Percentiles rank a stretch among this genome's conserved stretches.
phyloP scores from a whole-genome alignment of 2,113 vertebrate genomes.

The Mungos mungo region DNA sequence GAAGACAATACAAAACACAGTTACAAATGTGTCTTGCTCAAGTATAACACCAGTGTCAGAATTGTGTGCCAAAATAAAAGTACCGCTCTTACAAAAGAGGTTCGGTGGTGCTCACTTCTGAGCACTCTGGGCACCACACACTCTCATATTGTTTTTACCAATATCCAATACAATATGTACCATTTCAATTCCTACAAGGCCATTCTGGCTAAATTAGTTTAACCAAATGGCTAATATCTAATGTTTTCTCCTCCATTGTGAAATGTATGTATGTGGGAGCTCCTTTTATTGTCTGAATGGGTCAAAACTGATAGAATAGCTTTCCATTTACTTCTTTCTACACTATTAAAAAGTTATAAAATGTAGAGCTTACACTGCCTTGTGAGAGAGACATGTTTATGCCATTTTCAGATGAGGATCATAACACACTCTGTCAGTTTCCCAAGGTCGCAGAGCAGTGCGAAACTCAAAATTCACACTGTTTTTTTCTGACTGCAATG shows the following conservation, averaged over 20 bases:
- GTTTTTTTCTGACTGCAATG: neutral
- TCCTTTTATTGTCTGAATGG: neutral
- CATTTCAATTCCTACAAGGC: neutral
- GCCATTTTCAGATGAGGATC: neutral
- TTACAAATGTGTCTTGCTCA: neutral
- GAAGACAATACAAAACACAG: neutral
- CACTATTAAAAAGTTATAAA: neutral
- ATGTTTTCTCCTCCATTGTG: neutral
- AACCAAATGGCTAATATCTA: neutral
- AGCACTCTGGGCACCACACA: neutral
- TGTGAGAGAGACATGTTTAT: neutral
- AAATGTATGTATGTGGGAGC: neutral
- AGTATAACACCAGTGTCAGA: neutral
- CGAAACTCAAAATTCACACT: neutral
- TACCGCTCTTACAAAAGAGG: neutral
- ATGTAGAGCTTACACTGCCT: neutral
- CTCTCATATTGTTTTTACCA: neutral
- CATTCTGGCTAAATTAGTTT: slow-evolving; percentile 32
- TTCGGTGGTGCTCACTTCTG: neutral
- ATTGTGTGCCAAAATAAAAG: neutral
- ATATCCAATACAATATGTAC: neutral
- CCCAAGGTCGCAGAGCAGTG: neutral
- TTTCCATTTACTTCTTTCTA: neutral
- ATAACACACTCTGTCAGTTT: neutral
- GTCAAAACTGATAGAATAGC: neutral